Percentiles rank a stretch among this genome's conserved stretches.
Conservation (phyloP, 2,113 vertebrate species). For the Bagarius yarrelli region DNA sequence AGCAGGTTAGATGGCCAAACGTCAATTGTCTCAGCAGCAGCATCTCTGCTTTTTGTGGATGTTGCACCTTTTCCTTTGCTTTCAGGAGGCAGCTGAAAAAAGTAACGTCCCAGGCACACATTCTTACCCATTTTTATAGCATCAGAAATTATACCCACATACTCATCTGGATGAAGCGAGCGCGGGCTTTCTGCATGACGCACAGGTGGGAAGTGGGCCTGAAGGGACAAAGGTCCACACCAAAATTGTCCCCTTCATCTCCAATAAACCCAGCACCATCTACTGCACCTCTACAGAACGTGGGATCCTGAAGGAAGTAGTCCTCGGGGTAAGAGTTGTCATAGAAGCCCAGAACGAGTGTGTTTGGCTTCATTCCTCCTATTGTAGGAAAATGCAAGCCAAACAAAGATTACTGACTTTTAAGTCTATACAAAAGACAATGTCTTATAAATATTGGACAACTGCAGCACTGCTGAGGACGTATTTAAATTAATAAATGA, state of each 20-base stretch:
- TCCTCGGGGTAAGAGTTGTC: slow-evolving; percentile 81
- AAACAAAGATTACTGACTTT: neutral
- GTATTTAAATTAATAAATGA: neutral
- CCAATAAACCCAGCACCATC: slow-evolving; percentile 36
- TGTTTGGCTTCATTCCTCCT: slow-evolving; percentile 96
- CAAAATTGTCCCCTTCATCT: slow-evolving; percentile 74
- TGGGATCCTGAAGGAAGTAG: slow-evolving; percentile 82
- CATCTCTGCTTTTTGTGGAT: slow-evolving; percentile 49
- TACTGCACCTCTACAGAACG: slow-evolving; percentile 67
- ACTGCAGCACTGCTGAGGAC: neutral
- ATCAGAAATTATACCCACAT: slow-evolving; percentile 82
- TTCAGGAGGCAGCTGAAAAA: slow-evolving; percentile 71
- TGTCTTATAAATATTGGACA: too few species aligned
- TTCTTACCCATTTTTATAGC: slow-evolving; percentile 92
- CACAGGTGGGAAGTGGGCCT: slow-evolving; percentile 83
- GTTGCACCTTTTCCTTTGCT: slow-evolving; percentile 51
- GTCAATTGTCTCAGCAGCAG: slow-evolving; percentile 71
- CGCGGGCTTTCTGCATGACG: slow-evolving; percentile 74
- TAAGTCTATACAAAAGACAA: neutral
- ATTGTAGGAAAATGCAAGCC: neutral
- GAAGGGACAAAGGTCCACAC: slow-evolving; percentile 79
- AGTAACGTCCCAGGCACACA: slow-evolving; percentile 81
- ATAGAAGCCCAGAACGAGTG: slow-evolving; percentile 84
- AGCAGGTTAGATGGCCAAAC: slow-evolving; percentile 89
- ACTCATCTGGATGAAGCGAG: slow-evolving; percentile 78